Evolutionary conservation across 2,888 invertebrate species (phyloP).

Genomic region (Ophion slaviceki): DNA sequence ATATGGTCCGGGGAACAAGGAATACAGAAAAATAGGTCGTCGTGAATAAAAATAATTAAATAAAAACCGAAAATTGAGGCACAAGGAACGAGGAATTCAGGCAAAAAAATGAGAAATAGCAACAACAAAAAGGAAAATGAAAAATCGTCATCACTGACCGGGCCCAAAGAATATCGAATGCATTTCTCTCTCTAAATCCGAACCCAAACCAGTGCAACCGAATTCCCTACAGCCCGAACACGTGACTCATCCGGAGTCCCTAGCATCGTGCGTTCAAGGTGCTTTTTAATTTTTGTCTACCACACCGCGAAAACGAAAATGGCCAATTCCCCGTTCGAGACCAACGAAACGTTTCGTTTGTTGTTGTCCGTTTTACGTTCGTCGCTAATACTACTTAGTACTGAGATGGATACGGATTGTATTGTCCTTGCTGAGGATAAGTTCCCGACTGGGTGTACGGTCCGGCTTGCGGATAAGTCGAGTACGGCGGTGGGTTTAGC

Average conservation of each 20-base stretch:
- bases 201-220: not conserved
- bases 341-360: not conserved
- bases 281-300: not conserved
- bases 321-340: not conserved
- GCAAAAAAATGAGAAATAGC: no score
- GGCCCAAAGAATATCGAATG: no score
- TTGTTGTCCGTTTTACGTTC: not conserved
- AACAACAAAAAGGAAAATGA: no score
- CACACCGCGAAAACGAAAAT: not conserved
- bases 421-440: conserved; percentile 76
- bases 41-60: no score
- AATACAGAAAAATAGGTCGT: no score
- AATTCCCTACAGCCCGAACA: not conserved
- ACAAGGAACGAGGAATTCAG: no score
- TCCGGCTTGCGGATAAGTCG: conserved; percentile 74
- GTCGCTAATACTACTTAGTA: conserved; percentile 66
- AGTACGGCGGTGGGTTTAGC: conserved; percentile 80
- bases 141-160: no score
- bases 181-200: no score
- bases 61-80: no score
- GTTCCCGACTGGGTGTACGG: conserved; percentile 73
- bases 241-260: no score
- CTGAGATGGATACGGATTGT: conserved; percentile 73
- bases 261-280: no score
- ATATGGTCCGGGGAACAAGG: no score